Conservation (phyloP, 2,113 vertebrate species). For the Myiagra hebetior region DNA sequence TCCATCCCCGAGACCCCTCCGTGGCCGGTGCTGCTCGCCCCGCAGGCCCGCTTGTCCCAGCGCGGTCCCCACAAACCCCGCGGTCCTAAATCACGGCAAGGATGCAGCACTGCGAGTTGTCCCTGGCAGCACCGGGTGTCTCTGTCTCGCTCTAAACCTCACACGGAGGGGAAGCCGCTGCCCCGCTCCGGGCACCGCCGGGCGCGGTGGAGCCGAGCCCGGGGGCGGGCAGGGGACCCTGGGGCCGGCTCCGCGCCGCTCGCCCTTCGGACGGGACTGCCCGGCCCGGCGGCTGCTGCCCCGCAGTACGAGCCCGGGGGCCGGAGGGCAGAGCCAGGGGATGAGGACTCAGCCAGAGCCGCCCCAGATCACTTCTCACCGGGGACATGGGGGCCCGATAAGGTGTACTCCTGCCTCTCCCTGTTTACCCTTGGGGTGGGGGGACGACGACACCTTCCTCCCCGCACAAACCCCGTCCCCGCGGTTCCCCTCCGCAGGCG, state of each 20-base stretch:
- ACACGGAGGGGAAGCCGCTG: accelerated
- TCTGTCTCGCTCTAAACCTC: not conserved
- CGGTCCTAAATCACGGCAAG: not conserved
- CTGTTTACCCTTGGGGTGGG: accelerated
- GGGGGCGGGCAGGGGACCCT: too few species aligned
- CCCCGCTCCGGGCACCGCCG: not conserved
- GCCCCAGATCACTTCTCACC: too few species aligned
- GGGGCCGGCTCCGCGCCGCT: too few species aligned
- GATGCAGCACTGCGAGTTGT: accelerated
- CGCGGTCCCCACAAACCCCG: accelerated
- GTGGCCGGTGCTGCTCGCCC: accelerated
- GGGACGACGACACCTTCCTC: accelerated
- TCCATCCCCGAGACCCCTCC: accelerated
- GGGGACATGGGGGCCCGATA: accelerated
- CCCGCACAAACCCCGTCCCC: not conserved
- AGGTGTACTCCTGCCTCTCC: not conserved
- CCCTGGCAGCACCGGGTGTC: accelerated
- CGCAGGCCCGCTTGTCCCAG: not conserved
- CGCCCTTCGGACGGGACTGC: too few species aligned
- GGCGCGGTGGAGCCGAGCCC: accelerated
- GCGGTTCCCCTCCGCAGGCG: not conserved
- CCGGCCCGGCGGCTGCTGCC: not conserved
- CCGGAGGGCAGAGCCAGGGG: accelerated
- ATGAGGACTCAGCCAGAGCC: not conserved
- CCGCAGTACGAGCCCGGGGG: not conserved